phyloP scores from a whole-genome alignment of 2,888 invertebrate genomes.

The Drosophila paucipuncta region DNA sequence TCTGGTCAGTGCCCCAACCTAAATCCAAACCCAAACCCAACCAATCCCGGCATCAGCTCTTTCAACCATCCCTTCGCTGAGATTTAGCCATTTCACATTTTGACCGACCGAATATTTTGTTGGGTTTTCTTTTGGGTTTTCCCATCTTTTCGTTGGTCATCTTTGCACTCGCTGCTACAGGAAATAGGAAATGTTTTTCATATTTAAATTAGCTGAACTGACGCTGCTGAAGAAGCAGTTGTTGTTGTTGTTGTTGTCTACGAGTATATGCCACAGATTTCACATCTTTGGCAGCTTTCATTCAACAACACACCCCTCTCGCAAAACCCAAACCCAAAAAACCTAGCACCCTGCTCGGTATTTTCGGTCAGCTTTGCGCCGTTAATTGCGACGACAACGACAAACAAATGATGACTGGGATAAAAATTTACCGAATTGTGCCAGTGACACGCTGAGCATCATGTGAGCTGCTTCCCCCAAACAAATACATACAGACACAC shows the following conservation, averaged over 20 bases:
- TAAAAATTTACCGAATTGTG: conserved; percentile 37
- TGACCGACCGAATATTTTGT: conserved; percentile 10
- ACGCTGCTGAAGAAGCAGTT: background rate
- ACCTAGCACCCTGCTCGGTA: background rate
- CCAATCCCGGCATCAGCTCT: background rate
- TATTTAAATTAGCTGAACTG: conserved; percentile 65
- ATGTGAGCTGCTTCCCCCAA: conserved; percentile 37
- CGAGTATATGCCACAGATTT: conserved; percentile 28
- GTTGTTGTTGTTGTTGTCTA: conserved; percentile 7
- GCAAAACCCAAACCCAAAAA: background rate
- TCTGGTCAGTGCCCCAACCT: conserved; percentile 5
- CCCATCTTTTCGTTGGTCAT: conserved; percentile 2
- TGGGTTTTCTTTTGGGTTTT: background rate
- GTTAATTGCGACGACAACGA: conserved; percentile 44
- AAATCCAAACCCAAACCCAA: background rate
- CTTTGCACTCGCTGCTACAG: conserved; percentile 51
- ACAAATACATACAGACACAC: background rate
- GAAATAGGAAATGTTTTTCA: conserved; percentile 80
- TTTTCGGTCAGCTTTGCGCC: conserved; percentile 7
- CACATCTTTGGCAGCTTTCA: conserved; percentile 56
- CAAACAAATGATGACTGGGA: conserved; percentile 43
- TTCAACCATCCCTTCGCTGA: background rate
- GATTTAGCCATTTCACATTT: conserved; percentile 2
- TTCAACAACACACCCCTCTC: conserved; percentile 18
- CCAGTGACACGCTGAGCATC: conserved; percentile 48